Evolutionary conservation across 2,888 invertebrate genomes (phyloP).

Genomic region (Sericinus montela): DNA sequence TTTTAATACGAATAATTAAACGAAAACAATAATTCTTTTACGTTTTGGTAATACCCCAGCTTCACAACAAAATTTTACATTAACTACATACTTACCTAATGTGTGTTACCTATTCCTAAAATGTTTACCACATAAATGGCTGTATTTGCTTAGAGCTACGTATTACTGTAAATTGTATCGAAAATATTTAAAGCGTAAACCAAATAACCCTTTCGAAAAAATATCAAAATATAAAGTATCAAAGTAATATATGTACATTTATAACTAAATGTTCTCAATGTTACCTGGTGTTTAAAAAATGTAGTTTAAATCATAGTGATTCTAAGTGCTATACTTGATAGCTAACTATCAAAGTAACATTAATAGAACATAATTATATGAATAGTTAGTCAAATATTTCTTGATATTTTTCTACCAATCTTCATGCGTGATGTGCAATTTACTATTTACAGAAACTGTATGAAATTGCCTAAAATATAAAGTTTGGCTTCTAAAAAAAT

Average conservation of each 20-base stretch:
- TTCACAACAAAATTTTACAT: too few relatives aligned
- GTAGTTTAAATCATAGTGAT: slow-evolving; percentile 5
- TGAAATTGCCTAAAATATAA: too few relatives aligned
- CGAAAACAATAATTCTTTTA: neutral
- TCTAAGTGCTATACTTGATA: slow-evolving; percentile 12
- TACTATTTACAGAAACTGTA: slow-evolving; percentile 23
- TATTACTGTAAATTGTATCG: slow-evolving; percentile 2
- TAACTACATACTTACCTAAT: too few relatives aligned
- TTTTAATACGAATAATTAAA: slow-evolving; percentile 15
- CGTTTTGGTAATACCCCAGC: too few relatives aligned
- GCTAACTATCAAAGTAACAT: slow-evolving; percentile 6
- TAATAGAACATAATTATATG: slow-evolving; percentile 22
- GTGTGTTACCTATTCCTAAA: too few relatives aligned
- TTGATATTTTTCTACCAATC: slow-evolving; percentile 68
- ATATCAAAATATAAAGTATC: neutral
- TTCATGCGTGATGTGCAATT: slow-evolving; percentile 51
- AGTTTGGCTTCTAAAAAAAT: too few relatives aligned
- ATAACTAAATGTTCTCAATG: neutral
- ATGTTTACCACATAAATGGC: too few relatives aligned
- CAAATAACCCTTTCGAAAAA: neutral
- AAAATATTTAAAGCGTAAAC: slow-evolving; percentile 2
- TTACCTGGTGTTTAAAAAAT: neutral
- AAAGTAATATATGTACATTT: too few relatives aligned
- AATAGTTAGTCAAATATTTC: slow-evolving; percentile 59
- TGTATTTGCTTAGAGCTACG: neutral